These are phyloP conservation scores for Dexiosoma caninum DNA, from an alignment of 2,888 invertebrate species.

Conservation along the genomic window DNA sequence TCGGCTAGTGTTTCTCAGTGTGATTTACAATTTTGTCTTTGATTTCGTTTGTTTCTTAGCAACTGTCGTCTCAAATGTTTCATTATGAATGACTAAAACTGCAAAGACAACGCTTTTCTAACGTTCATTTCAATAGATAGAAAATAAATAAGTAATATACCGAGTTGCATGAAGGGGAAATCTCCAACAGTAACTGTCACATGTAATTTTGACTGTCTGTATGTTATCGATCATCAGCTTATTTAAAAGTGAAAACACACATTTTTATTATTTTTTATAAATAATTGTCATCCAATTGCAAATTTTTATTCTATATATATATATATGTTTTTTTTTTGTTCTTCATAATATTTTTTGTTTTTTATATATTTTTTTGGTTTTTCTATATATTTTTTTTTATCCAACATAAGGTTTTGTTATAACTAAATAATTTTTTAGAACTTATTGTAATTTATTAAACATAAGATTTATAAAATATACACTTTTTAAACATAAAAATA, in stretches of 20 bases:
- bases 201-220: no score
- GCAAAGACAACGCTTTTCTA: no score
- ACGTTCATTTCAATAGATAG: no score
- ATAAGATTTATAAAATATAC: slow-evolving; percentile 36
- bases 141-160: no score
- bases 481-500: slow-evolving; percentile 24
- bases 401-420: slow-evolving; percentile 38
- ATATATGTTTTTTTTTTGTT: slow-evolving; percentile 11
- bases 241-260: neutral
- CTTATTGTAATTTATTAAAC: slow-evolving; percentile 38
- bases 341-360: neutral
- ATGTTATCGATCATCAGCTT: no score
- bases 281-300: slow-evolving; percentile 55
- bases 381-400: slow-evolving; percentile 31
- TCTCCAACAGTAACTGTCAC: no score
- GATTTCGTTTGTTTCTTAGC: no score
- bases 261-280: slow-evolving; percentile 20
- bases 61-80: no score
- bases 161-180: no score
- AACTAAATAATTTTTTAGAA: slow-evolving; percentile 30
- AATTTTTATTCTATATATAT: slow-evolving; percentile 48
- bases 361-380: neutral
- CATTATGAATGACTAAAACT: no score
- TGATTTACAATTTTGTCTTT: no score
- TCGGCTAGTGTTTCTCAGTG: no score